Evolutionary conservation across 2,888 invertebrate genomes (phyloP).

Genomic region (Drosophila prolongata): DNA sequence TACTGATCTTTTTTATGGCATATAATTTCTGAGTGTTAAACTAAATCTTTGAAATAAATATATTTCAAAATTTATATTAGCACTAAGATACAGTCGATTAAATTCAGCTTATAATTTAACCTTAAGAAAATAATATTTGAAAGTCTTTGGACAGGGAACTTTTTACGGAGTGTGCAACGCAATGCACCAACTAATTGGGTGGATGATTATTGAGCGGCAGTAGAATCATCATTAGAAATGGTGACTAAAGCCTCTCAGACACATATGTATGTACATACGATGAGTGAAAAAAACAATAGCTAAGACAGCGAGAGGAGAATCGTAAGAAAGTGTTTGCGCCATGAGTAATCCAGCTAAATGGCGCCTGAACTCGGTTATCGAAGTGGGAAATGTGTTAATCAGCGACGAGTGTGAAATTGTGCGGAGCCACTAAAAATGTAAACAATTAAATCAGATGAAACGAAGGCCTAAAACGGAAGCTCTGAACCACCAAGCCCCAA

Average conservation of each 20-base stretch:
- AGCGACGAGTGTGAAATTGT: conserved; percentile 48
- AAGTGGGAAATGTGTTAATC: conserved; percentile 70
- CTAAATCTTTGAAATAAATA: too few species aligned
- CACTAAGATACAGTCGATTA: too few species aligned
- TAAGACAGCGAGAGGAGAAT: conserved; percentile 20
- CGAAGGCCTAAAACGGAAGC: conserved; percentile 28
- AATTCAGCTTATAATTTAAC: too few species aligned
- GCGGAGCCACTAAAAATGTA: conserved; percentile 35
- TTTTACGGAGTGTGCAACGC: conserved; percentile 12
- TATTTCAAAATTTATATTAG: too few species aligned
- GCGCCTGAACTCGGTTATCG: conserved; percentile 56
- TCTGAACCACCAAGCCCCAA: conserved; percentile 3
- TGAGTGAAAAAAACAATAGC: conserved; percentile 13
- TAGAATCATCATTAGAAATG: conserved; percentile 38
- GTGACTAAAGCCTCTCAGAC: conserved; percentile 40
- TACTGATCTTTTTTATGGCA: too few species aligned
- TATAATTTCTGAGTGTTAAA: too few species aligned
- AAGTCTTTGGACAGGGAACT: neutral
- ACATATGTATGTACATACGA: neutral
- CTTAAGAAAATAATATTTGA: too few species aligned
- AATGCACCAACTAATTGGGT: conserved; percentile 20
- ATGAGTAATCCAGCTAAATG: conserved; percentile 72
- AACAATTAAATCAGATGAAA: conserved; percentile 44
- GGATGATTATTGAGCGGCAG: conserved; percentile 4
- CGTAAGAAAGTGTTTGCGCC: conserved; percentile 29